Evolutionary conservation across 2,797 vertebrate genomes (phyloP), one percentile per base, ranked within the genome.

Genomic region (Mus spretus): DNA sequence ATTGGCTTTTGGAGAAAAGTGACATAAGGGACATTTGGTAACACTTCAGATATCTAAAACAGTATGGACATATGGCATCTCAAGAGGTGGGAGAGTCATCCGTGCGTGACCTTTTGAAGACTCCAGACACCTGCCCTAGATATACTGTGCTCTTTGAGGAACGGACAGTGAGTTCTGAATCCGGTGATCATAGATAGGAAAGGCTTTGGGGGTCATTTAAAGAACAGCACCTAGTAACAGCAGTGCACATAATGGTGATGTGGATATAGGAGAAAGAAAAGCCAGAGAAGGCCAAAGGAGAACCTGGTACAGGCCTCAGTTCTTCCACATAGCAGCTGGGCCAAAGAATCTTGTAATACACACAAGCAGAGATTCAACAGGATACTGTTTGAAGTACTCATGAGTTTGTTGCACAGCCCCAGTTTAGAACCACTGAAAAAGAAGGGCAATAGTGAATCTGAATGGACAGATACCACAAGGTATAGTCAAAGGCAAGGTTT

Each of bases 21-120:
- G 77, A 70, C 96, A 97, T 67, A 96, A 97, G 97, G 97, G 96
- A 91, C 95, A 97, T 96, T 94, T 97, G 96, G 93, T 97, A 92
- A 96, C 95, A 96, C 97, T 95, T 94, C 87, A 82, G 96, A 81
- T 85, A 57, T 94, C 94, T 91, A 91, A 97, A 96, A 95, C 59
- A 77, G 86, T 70, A 80, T 1, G 59, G 95, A 84, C 96, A 97
- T 97, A 97, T 94, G 97, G 96, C 83, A 94, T 91, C 96, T 95
- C 55, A 15, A 20, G 37, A 61, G 79, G 89, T 74, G 94, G 72
- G 93, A 93, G 40, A 87, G 65, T 59, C 77, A 74, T 37, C 91
- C 81, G 89, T n/a, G 91, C 75, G 89, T 40, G 93, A 95, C 96
- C 63, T 82, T 91, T 88, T 77, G 82, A 95, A 84, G 93, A 91